A percentile compares a stretch with the other conserved stretches of the same genome.
Conservation (phyloP, 2,797 vertebrate genomes). For the Chromobotia macracanthus region DNA sequence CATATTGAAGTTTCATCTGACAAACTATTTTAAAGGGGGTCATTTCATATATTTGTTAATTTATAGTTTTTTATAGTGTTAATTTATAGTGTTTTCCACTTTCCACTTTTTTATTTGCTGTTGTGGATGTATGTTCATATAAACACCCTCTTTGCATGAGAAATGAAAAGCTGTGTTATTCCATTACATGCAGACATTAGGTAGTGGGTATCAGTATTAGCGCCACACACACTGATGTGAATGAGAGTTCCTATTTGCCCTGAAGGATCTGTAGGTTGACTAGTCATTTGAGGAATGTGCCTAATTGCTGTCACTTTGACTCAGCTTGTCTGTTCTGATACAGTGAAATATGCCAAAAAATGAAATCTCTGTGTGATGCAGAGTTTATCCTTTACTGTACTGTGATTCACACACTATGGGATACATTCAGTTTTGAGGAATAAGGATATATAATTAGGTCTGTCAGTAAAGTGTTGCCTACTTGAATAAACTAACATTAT, state of each 20-base stretch:
- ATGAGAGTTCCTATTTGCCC: constrained; percentile 46
- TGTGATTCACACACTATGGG: neutral
- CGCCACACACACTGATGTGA: constrained; percentile 29
- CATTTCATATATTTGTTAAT: too few species aligned
- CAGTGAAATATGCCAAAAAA: constrained; percentile 41
- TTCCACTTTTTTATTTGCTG: too few species aligned
- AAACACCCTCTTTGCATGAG: too few species aligned
- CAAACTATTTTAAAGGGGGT: too few species aligned
- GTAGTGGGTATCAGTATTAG: neutral
- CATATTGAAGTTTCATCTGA: too few species aligned
- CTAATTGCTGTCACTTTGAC: constrained; percentile 60
- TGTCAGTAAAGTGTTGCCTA: constrained; percentile 3
- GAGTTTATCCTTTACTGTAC: neutral
- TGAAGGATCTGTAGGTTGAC: constrained; percentile 40
- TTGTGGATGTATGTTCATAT: too few species aligned
- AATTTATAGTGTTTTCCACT: too few species aligned
- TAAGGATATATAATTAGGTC: constrained; percentile 12
- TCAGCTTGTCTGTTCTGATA: constrained; percentile 49
- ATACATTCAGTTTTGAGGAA: constrained; percentile 2
- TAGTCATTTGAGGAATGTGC: constrained; percentile 54
- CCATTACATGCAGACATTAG: neutral
- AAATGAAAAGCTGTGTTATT: too few species aligned
- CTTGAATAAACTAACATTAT: constrained; percentile 35
- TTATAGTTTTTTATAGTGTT: too few species aligned
- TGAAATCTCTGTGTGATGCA: constrained; percentile 18